phyloP scores from a whole-genome alignment of 2,888 invertebrate species.

The Sinelater perroti region DNA sequence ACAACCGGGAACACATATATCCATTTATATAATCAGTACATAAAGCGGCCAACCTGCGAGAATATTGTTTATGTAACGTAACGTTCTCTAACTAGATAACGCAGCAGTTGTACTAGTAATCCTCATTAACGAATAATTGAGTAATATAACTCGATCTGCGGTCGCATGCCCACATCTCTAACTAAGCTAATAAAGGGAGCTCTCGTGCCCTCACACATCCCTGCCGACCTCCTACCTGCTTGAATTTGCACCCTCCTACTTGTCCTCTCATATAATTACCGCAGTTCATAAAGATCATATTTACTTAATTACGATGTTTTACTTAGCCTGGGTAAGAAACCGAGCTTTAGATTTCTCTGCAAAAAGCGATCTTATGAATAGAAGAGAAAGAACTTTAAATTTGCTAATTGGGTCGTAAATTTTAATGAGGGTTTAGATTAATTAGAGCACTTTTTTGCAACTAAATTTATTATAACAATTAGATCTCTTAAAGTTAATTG shows the following conservation, averaged over 20 bases:
- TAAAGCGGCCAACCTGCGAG: background rate
- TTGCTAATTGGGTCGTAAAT: no score
- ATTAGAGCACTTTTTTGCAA: no score
- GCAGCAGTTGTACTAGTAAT: slow-evolving; percentile 18
- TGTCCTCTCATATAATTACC: slow-evolving; percentile 9
- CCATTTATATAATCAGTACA: no score
- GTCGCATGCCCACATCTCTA: slow-evolving; percentile 25
- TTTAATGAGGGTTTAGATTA: no score
- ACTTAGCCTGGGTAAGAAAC: slow-evolving; percentile 4
- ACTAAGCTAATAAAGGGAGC: slow-evolving; percentile 33
- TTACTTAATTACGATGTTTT: slow-evolving; percentile 17
- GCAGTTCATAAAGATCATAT: slow-evolving; percentile 19
- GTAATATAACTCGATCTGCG: slow-evolving; percentile 11
- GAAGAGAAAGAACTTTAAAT: no score
- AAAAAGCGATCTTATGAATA: no score
- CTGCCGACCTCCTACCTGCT: slow-evolving; percentile 23
- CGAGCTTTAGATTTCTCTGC: slow-evolving; percentile 16
- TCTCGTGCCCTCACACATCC: slow-evolving; percentile 23
- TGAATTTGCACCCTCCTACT: slow-evolving; percentile 9
- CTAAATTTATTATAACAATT: no score
- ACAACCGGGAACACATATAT: no score
- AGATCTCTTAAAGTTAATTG: no score
- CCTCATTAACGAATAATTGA: slow-evolving; percentile 21
- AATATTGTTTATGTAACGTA: slow-evolving; percentile 2
- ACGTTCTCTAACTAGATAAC: background rate